These are phyloP conservation scores for Acrossocheilus fasciatus DNA, from an alignment of 2,797 vertebrate species.

Conservation along the genomic window DNA sequence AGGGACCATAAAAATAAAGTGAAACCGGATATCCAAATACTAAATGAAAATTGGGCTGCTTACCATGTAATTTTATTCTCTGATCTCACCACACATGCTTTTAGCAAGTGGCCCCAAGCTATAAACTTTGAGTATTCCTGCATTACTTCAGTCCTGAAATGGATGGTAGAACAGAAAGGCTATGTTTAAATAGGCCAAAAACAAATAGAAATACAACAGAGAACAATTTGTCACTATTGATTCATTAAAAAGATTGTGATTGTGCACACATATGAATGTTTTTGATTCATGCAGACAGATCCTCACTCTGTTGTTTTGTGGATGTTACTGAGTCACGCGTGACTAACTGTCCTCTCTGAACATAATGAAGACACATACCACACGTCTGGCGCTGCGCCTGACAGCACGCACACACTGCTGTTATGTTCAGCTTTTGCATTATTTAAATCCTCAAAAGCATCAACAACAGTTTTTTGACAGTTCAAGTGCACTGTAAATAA, in stretches of 20 bases:
- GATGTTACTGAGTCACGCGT: slow-evolving; percentile 74
- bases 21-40: background rate
- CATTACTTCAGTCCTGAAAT: background rate
- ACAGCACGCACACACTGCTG: slow-evolving; percentile 14
- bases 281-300: slow-evolving; percentile 70
- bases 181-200: background rate
- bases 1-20: too few relatives aligned
- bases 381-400: slow-evolving; percentile 27
- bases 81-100: background rate
- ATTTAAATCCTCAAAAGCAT: background rate
- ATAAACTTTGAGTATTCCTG: background rate
- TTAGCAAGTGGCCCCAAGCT: background rate
- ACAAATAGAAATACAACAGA: background rate
- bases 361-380: slow-evolving; percentile 49
- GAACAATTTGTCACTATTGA: slow-evolving; percentile 6
- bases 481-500: slow-evolving; percentile 9
- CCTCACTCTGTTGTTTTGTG: slow-evolving; percentile 71
- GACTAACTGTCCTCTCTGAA: slow-evolving; percentile 62
- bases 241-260: slow-evolving; percentile 13
- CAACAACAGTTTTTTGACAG: background rate
- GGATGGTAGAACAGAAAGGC: background rate
- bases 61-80: background rate
- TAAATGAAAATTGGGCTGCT: background rate
- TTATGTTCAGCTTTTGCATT: slow-evolving; percentile 20
- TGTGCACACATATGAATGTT: slow-evolving; percentile 71